phyloP scores from a whole-genome alignment of 2,888 invertebrate genomes.

The Eurytoma adleriae region DNA sequence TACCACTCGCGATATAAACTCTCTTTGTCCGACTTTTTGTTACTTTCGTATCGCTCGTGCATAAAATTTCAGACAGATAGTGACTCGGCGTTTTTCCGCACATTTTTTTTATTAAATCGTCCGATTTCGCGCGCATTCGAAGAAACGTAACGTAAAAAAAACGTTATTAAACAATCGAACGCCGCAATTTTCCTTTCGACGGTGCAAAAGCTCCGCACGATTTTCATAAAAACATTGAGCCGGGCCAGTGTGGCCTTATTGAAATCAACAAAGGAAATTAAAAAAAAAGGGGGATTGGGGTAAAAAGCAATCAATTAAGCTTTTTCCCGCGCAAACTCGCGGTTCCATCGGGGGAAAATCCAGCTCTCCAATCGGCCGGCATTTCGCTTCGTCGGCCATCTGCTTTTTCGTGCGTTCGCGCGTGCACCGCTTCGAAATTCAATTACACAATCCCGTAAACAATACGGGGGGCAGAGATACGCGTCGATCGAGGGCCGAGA shows the following conservation, averaged over 20 bases:
- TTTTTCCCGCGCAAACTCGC: too few species aligned
- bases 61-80: background rate
- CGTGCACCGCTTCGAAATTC: slow-evolving; percentile 12
- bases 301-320: background rate
- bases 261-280: too few species aligned
- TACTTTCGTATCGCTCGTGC: background rate
- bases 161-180: too few species aligned
- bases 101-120: background rate
- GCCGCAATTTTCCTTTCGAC: too few species aligned
- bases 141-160: too few species aligned
- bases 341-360: background rate
- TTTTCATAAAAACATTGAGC: too few species aligned
- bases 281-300: too few species aligned
- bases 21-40: background rate
- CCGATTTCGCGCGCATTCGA: too few species aligned
- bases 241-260: too few species aligned
- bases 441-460: slow-evolving; percentile 30
- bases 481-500: background rate
- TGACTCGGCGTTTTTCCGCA: background rate
- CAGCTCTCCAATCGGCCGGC: background rate
- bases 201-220: too few species aligned
- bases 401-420: background rate
- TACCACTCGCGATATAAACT: background rate
- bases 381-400: background rate
- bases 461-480: background rate